phyloP scores from a whole-genome alignment of 2,888 invertebrate species.

The Dastarcus helophoroides region DNA sequence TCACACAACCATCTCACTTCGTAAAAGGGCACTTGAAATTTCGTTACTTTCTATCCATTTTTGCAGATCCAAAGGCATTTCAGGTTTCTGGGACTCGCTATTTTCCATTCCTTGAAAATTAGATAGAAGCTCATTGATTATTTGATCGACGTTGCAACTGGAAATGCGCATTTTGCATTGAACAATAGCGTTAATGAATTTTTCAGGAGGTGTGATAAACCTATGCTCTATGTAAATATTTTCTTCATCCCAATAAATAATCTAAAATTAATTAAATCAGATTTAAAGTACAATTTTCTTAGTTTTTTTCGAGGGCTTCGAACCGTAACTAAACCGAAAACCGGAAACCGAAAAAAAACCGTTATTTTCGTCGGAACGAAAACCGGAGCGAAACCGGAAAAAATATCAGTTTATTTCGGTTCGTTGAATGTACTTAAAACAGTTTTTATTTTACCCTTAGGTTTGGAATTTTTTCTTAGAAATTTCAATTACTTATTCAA shows the following conservation, averaged over 20 bases:
- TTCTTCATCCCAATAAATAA: slow-evolving; percentile 76
- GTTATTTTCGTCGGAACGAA: too few relatives aligned
- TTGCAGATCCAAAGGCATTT: slow-evolving; percentile 51
- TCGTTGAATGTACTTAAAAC: too few relatives aligned
- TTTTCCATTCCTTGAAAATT: slow-evolving; percentile 25
- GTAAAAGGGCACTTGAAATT: slow-evolving; percentile 53
- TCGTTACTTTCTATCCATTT: slow-evolving; percentile 63
- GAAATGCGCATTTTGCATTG: slow-evolving; percentile 47
- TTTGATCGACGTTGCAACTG: slow-evolving; percentile 44
- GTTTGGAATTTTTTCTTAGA: too few relatives aligned
- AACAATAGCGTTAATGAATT: slow-evolving; percentile 55
- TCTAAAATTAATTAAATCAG: slow-evolving; percentile 48
- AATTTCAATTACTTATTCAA: too few relatives aligned
- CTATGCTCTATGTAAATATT: slow-evolving; percentile 77
- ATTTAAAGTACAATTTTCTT: too few relatives aligned
- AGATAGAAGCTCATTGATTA: slow-evolving; percentile 36
- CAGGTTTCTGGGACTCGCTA: slow-evolving; percentile 39
- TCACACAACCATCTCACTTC: too few relatives aligned
- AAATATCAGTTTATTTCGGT: too few relatives aligned
- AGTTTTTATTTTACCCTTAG: too few relatives aligned
- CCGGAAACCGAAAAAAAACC: too few relatives aligned
- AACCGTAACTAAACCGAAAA: too few relatives aligned
- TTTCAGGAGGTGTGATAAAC: slow-evolving; percentile 58
- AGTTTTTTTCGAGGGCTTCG: too few relatives aligned
- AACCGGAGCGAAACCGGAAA: too few relatives aligned